Evolutionary conservation across 2,113 vertebrate species (phyloP).

Genomic region (Holacanthus passer): DNA sequence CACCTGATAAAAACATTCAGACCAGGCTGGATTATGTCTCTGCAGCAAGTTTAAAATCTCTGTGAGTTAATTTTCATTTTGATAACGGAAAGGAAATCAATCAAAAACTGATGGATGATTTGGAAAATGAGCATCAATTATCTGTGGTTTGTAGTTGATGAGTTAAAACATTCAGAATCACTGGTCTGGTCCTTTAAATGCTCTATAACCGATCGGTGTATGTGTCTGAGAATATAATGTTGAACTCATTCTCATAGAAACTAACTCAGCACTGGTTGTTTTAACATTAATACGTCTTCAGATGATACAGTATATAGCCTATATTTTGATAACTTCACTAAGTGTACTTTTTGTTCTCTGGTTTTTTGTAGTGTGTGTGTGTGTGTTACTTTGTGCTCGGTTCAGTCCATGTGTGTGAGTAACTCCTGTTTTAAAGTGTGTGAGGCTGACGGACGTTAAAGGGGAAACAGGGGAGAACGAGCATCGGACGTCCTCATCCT

Average conservation of each 20-base stretch:
- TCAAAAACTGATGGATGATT: not conserved
- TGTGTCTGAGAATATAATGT: conserved; percentile 42
- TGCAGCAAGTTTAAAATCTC: not conserved
- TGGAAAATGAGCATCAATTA: not conserved
- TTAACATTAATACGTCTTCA: conserved; percentile 52
- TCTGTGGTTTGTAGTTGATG: not conserved
- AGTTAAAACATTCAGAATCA: not conserved
- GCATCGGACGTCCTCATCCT: conserved; percentile 54
- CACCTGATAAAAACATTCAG: no score
- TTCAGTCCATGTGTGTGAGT: conserved; percentile 52
- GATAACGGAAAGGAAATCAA: not conserved
- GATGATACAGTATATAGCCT: conserved; percentile 68
- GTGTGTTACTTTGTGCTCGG: conserved; percentile 40
- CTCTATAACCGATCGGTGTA: conserved; percentile 28
- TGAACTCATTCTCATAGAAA: conserved; percentile 21
- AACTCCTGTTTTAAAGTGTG: conserved; percentile 49
- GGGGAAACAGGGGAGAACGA: conserved; percentile 55
- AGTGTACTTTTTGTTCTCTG: conserved; percentile 75
- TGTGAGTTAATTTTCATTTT: not conserved
- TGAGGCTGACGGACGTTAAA: conserved; percentile 27
- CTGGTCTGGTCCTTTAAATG: conserved; percentile 17
- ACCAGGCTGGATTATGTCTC: no score
- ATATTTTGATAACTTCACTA: conserved; percentile 84
- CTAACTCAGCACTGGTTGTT: conserved; percentile 54
- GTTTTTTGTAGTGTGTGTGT: conserved; percentile 68